A percentile compares a stretch with the other conserved stretches of the same genome.
Conservation (phyloP, 2,888 invertebrate genomes). For the Gymnosoma rotundatum region DNA sequence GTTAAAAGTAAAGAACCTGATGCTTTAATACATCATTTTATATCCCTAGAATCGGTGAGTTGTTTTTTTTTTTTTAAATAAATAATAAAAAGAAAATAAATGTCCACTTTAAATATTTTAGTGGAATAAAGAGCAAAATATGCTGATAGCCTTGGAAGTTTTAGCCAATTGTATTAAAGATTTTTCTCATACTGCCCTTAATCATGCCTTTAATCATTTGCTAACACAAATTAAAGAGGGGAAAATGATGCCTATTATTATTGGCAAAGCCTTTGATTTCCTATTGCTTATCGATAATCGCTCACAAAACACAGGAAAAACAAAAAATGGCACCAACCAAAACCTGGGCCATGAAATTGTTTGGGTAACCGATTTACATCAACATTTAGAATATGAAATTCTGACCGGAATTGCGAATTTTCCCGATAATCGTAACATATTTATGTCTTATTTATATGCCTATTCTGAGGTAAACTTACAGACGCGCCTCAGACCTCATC, state of each 20-base stretch:
- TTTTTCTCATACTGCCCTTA: constrained; percentile 80
- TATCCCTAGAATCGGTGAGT: constrained; percentile 76
- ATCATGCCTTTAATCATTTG: constrained; percentile 79
- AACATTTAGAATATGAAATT: constrained; percentile 74
- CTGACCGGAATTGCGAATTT: constrained; percentile 75
- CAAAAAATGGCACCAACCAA: constrained; percentile 17
- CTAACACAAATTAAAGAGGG: constrained; percentile 76
- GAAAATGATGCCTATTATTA: constrained; percentile 77
- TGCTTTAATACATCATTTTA: constrained; percentile 78
- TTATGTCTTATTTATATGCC: constrained; percentile 78
- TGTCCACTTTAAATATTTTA: constrained; percentile 55
- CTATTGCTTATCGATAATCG: constrained; percentile 77
- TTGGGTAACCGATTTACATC: constrained; percentile 78
- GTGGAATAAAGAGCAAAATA: constrained; percentile 80
- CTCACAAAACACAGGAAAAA: constrained; percentile 73
- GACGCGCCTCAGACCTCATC: constrained; percentile 73
- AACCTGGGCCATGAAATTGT: constrained; percentile 48
- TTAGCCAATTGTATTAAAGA: constrained; percentile 77
- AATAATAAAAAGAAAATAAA: constrained; percentile 10
- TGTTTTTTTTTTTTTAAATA: background rate
- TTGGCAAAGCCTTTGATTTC: constrained; percentile 79
- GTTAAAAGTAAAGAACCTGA: constrained; percentile 78
- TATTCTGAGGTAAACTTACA: constrained; percentile 80
- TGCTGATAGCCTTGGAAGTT: constrained; percentile 79
- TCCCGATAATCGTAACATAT: constrained; percentile 75